Evolutionary conservation across 1,140 invertebrate genomes (phyloP), one percentile per base, ranked within the genome.

Genomic region (Solen grandis): DNA sequence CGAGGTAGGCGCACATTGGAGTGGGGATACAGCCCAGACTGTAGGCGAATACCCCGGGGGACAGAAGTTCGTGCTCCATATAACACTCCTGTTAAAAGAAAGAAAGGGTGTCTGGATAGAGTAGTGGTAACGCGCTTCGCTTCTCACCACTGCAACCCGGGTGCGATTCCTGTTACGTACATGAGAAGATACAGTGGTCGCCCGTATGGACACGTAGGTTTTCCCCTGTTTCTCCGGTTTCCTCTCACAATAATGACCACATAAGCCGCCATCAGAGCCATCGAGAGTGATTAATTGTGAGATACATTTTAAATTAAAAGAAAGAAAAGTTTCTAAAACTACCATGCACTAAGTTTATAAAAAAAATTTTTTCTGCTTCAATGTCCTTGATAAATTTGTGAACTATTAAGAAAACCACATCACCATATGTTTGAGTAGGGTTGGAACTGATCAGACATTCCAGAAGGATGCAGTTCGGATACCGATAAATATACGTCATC

Each of bases 51-150:
- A 27, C 22, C 2, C 59, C 73, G 1, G 59, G 27, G 14, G 59
- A 5, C 1, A n/a, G 25, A 3, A 76, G 29, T 27, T 76, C 73
- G 22, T 76, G 73, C 35, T 76, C 73, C 59, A 65, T 65, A 31
- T 76, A 76, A 55, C 73, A 76, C 46, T 76, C 36, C 73, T 76
- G 33, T 10, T 36, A 38, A n/a, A 68, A 14, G n/a, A 5, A 55
- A 1, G 8, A 33, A 35, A 70, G 19, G 33, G 16, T 29, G 8
- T 29, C 2, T 50, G 41, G 16, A 22, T 57, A n/a, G n/a, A n/a
- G n/a, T n/a, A n/a, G n/a, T n/a, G n/a, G n/a, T n/a, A n/a, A n/a
- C n/a, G n/a, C n/a, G n/a, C n/a, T n/a, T n/a, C n/a, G n/a, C n/a
- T n/a, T n/a, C n/a, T n/a, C n/a, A n/a, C n/a, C n/a, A n/a, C n/a